phyloP scores from a whole-genome alignment of 2,888 invertebrate species.

The Clivina fossor region DNA sequence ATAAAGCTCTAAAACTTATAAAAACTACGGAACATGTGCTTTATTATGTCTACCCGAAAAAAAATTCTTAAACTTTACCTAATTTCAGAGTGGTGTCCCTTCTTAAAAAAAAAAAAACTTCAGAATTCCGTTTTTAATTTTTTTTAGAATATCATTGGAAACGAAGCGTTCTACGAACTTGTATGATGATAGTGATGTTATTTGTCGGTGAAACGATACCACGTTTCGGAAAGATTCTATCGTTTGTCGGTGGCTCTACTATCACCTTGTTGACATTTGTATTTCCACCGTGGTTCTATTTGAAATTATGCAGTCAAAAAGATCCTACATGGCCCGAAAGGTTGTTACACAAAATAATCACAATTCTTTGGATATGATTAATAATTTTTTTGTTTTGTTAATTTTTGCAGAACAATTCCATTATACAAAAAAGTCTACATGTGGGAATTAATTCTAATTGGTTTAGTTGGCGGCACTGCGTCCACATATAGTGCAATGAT shows the following conservation, averaged over 20 bases:
- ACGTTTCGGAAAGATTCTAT: conserved; percentile 67
- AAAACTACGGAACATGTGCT: no score
- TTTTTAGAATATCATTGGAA: conserved; percentile 63
- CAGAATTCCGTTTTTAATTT: background rate
- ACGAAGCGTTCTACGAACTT: conserved; percentile 60
- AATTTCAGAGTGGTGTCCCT: no score
- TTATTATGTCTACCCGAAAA: no score
- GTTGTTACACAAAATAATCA: conserved; percentile 42
- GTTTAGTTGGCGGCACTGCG: conserved; percentile 61
- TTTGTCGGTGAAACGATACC: conserved; percentile 70
- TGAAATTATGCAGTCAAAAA: conserved; percentile 59
- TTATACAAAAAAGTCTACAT: conserved; percentile 62
- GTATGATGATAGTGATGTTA: conserved; percentile 61
- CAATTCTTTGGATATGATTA: conserved; percentile 4
- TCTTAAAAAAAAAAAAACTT: no score
- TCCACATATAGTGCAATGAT: conserved; percentile 64
- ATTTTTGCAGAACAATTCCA: conserved; percentile 57
- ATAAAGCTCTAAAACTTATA: no score
- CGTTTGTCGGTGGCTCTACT: conserved; percentile 71
- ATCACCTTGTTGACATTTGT: conserved; percentile 68
- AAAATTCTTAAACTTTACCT: no score
- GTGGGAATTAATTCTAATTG: conserved; percentile 63
- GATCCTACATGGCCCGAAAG: conserved; percentile 53
- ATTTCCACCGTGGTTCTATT: conserved; percentile 68
- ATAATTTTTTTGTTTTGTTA: conserved; percentile 23